Conservation (phyloP, 2,888 invertebrate species). For the Drosophila koepferae region DNA sequence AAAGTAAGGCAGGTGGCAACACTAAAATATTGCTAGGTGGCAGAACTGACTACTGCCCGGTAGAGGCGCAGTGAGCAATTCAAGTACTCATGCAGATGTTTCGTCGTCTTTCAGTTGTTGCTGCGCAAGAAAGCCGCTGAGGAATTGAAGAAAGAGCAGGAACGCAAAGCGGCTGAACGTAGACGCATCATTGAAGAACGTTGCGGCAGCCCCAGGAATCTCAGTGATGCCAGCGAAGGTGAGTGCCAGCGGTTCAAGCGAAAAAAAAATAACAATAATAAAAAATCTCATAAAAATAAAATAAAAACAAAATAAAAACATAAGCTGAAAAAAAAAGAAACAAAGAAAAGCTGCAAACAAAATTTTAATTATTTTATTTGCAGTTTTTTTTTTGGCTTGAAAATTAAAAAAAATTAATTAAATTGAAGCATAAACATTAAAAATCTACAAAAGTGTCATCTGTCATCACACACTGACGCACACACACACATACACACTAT, state of each 20-base stretch:
- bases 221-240: constrained; percentile 98
- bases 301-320: constrained; percentile 7
- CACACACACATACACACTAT: constrained; percentile 31
- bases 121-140: constrained; percentile 99
- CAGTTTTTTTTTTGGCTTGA: constrained; percentile 3
- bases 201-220: constrained; percentile 95
- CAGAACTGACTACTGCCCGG: background rate
- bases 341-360: constrained; percentile 13
- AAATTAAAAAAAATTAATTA: constrained; percentile 25
- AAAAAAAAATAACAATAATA: constrained; percentile 7
- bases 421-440: constrained; percentile 56
- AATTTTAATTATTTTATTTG: constrained; percentile 24
- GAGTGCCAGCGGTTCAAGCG: constrained; percentile 79
- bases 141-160: constrained; percentile 99
- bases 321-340: constrained; percentile 1
- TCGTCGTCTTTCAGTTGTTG: constrained; percentile 90
- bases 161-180: constrained; percentile 98
- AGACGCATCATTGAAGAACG: constrained; percentile 98
- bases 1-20: background rate
- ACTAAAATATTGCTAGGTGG: background rate
- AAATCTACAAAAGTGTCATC: constrained; percentile 61
- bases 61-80: background rate
- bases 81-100: background rate
- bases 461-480: constrained; percentile 55
- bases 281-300: constrained; percentile 6